A percentile compares a stretch with the other conserved stretches of the same genome.
phyloP scores from a whole-genome alignment of 1,140 invertebrate genomes.

The Drosophila persimilis region DNA sequence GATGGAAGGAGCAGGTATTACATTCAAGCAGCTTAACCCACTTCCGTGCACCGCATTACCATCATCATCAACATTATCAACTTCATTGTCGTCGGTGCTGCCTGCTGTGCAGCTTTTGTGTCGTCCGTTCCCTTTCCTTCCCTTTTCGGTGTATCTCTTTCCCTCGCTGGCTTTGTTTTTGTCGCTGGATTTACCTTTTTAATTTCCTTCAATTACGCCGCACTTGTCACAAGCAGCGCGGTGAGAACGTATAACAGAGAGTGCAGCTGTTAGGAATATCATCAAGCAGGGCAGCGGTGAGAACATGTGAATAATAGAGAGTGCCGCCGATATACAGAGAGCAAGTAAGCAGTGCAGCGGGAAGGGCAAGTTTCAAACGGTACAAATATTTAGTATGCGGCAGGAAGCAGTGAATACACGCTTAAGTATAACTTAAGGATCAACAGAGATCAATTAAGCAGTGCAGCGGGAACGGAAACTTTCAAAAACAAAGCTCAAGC shows the following conservation, averaged over 20 bases:
- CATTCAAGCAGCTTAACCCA: slow-evolving; percentile 80
- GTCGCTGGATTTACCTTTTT: slow-evolving; percentile 60
- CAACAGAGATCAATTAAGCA: no score
- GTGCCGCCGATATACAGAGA: no score
- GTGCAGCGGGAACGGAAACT: no score
- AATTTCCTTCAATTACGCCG: slow-evolving; percentile 79
- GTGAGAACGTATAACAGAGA: slow-evolving; percentile 2
- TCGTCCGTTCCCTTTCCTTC: neutral
- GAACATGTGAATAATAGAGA: no score
- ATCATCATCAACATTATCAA: slow-evolving; percentile 46
- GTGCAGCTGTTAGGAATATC: slow-evolving; percentile 3
- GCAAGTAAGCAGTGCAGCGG: no score
- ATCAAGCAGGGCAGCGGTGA: no score
- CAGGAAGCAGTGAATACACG: no score
- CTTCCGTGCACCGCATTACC: slow-evolving; percentile 74
- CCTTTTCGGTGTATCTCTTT: slow-evolving; percentile 6
- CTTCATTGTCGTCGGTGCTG: slow-evolving; percentile 39
- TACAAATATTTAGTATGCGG: no score
- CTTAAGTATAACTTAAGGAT: no score
- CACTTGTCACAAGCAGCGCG: slow-evolving; percentile 60
- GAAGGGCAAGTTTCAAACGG: no score
- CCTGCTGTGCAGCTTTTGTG: slow-evolving; percentile 29
- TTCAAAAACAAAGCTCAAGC: no score
- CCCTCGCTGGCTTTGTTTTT: no score
- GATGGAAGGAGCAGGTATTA: slow-evolving; percentile 29